Base-by-base conservation (phyloP, 2,888 invertebrate genomes). In the Hypolimnas misippus region DNA sequence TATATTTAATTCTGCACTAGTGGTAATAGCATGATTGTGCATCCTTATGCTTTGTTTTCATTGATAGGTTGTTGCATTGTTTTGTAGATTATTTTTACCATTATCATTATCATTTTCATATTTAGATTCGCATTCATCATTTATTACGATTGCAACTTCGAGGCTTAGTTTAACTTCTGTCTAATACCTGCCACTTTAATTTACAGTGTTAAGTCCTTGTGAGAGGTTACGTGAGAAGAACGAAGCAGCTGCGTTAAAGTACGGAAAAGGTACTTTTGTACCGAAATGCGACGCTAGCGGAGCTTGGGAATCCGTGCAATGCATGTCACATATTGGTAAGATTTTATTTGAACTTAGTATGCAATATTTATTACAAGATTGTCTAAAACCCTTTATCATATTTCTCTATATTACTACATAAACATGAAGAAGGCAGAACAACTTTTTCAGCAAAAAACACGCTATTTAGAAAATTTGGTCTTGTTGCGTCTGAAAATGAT, bases 221-320 rank as follows among this genome's bases (percentile, higher is more conserved):
- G 97, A 97, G 78, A 92, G 96, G 46, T 86, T 96, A 0, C 93
- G 96, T 3, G 95, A 97, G 76, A 96, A 96, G 82, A 97, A 97
- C 77, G 93, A 95, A 67, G 93, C 94, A 61, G 95, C 94, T 0
- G 94, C 96, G 0, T 94, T 95, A 78, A 94, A 95, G 62, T 94
- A 95, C 70, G 95, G 95, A 60, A 95, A 95, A 75, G 94, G 95
- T 0, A 95, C 95, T 0, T 97, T 97, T 82, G 92, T 96, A 65
- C 97, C 97, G 0, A 93, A 94, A 57, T 97, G 97, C 73, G 96
- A 96, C 76, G 88, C 93, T 0, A 94, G 93, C 10, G 97, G 97
- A 0, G 94, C 93, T 29, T 97, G 97, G 97, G 95, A 96, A 73
- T 91, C 96, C 0, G 94, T 97, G 12, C 97, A 97, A 81, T 97